Evolutionary conservation across 2,888 invertebrate genomes (phyloP).

Genomic region (Dasysyrphus tricinctus): DNA sequence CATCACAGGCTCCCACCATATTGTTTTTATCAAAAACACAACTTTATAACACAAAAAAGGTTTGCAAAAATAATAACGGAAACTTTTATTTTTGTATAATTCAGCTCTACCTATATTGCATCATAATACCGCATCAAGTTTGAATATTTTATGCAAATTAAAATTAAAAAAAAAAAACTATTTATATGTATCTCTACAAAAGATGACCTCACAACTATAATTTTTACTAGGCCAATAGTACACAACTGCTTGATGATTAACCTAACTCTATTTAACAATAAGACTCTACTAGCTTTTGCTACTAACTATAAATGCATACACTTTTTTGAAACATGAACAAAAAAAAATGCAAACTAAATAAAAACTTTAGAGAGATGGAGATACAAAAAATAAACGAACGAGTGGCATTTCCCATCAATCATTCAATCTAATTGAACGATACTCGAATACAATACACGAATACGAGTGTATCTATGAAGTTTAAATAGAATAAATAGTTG

Average conservation of each 20-base stretch:
- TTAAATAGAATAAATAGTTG: constrained; percentile 16
- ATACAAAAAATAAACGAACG: constrained; percentile 56
- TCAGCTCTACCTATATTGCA: constrained; percentile 51
- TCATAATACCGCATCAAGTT: constrained; percentile 37
- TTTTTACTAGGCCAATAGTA: constrained; percentile 65
- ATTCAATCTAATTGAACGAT: constrained; percentile 73
- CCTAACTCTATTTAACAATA: constrained; percentile 17
- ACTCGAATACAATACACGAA: constrained; percentile 34
- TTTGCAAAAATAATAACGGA: constrained; percentile 59
- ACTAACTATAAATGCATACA: constrained; percentile 48
- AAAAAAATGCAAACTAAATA: constrained; percentile 49
- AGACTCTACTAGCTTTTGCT: constrained; percentile 4
- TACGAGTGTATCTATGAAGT: constrained; percentile 43
- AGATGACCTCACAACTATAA: constrained; percentile 57
- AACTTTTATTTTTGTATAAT: constrained; percentile 43
- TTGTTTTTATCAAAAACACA: neutral
- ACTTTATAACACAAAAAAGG: constrained; percentile 11
- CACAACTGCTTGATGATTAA: neutral
- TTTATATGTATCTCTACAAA: constrained; percentile 14
- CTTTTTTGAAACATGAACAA: constrained; percentile 2
- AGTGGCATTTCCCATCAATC: constrained; percentile 73
- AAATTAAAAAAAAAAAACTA: constrained; percentile 6
- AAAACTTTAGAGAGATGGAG: constrained; percentile 32
- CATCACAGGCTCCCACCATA: constrained; percentile 26
- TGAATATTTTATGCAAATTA: constrained; percentile 65